phyloP scores from a whole-genome alignment of 2,888 invertebrate species.

The Nudaria mundana region DNA sequence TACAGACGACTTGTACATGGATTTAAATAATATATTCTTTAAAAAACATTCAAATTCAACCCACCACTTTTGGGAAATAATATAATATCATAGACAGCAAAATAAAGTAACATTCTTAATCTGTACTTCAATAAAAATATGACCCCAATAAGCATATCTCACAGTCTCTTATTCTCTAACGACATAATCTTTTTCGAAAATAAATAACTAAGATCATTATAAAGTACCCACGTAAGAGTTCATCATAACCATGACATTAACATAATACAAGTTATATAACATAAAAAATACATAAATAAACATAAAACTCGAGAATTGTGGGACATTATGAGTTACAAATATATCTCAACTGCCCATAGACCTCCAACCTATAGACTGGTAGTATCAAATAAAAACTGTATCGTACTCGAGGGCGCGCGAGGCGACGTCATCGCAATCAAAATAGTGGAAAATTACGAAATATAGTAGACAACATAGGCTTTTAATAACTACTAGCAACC shows the following conservation, averaged over 20 bases:
- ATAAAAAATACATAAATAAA: conserved; percentile 12
- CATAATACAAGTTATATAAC: conserved; percentile 17
- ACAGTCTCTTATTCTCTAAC: not conserved
- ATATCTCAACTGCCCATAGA: too few species aligned
- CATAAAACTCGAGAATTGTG: conserved; percentile 17
- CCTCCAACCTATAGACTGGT: too few species aligned
- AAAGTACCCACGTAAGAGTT: not conserved
- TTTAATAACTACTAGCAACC: too few species aligned
- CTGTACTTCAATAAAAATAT: not conserved
- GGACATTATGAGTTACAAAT: conserved; percentile 23
- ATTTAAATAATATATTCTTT: too few species aligned
- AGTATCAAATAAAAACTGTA: too few species aligned
- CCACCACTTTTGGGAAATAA: not conserved
- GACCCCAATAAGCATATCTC: not conserved
- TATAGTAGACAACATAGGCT: too few species aligned
- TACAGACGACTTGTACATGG: too few species aligned
- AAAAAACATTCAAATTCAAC: not conserved
- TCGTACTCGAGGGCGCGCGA: too few species aligned
- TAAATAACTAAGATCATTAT: conserved; percentile 1
- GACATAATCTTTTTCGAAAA: conserved; percentile 3
- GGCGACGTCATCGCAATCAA: too few species aligned
- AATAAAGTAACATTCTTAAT: not conserved
- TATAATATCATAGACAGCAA: not conserved
- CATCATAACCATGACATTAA: conserved; percentile 10
- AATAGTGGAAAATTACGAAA: too few species aligned